A percentile compares a stretch with the other conserved stretches of the same genome.
These are phyloP conservation scores for Hippocampus barbouri DNA, from an alignment of 2,113 vertebrate genomes.

Conservation along the genomic window DNA sequence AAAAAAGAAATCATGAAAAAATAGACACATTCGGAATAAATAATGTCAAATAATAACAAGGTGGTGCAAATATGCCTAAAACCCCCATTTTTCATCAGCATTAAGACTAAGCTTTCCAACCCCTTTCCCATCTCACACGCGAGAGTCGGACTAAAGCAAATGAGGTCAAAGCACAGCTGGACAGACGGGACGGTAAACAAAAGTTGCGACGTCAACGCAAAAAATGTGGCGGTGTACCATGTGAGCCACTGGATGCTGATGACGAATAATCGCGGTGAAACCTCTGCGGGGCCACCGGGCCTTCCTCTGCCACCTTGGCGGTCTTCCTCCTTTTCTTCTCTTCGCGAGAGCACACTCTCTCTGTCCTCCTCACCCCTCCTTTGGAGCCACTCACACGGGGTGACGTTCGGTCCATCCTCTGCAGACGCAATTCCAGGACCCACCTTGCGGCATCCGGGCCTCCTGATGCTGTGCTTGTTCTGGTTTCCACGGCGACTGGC, in stretches of 20 bases:
- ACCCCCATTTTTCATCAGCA: neutral
- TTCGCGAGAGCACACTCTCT: conserved; percentile 44
- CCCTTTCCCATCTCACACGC: neutral
- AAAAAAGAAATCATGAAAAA: neutral
- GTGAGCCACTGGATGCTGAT: conserved; percentile 28
- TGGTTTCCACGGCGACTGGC: conserved; percentile 19
- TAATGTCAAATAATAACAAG: neutral
- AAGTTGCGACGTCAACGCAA: neutral
- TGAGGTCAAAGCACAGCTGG: conserved; percentile 60
- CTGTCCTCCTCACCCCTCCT: conserved; percentile 47
- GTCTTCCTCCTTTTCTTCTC: conserved; percentile 64
- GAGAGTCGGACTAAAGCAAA: conserved; percentile 28
- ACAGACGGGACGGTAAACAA: conserved; percentile 33
- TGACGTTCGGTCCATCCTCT: conserved; percentile 51
- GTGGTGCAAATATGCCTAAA: neutral
- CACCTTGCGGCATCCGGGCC: conserved; percentile 13
- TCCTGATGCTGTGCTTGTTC: conserved; percentile 24
- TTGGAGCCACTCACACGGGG: conserved; percentile 12
- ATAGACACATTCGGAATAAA: neutral
- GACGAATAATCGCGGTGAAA: conserved; percentile 22
- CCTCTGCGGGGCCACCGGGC: conserved; percentile 12
- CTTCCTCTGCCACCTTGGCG: conserved; percentile 25
- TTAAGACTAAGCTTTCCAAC: conserved; percentile 7
- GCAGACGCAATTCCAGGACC: conserved; percentile 5
- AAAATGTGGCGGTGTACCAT: conserved; percentile 41